These are phyloP conservation scores for Papilio dardanus DNA, from an alignment of 1,140 invertebrate species.

Conservation along the genomic window DNA sequence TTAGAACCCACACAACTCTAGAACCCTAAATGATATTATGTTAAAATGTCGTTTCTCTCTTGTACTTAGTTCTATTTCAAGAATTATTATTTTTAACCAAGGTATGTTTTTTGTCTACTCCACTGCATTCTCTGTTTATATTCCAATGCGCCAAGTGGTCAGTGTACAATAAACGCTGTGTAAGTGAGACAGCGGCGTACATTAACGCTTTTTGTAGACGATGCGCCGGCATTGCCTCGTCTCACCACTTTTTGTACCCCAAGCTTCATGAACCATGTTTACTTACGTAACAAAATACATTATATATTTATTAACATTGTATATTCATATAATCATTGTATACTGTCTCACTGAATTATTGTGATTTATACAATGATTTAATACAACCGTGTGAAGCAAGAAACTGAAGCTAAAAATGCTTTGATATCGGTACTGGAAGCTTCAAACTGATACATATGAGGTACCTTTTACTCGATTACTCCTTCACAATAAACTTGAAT, in stretches of 20 bases:
- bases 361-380: not conserved
- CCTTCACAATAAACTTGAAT: too few relatives aligned
- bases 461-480: too few relatives aligned
- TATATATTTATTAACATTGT: not conserved
- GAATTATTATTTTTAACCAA: not conserved
- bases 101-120: not conserved
- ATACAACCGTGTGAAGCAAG: not conserved
- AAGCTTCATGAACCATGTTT: not conserved
- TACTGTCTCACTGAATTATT: not conserved
- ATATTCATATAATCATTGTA: not conserved
- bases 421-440: not conserved
- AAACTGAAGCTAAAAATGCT: not conserved
- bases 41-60: too few relatives aligned
- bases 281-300: not conserved
- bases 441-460: not conserved
- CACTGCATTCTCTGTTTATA: constrained; percentile 19
- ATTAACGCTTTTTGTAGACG: constrained; percentile 34
- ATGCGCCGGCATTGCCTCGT: constrained; percentile 12
- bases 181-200: constrained; percentile 35
- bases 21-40: too few relatives aligned
- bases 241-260: constrained; percentile 19
- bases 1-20: too few relatives aligned
- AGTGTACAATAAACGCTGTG: constrained; percentile 36
- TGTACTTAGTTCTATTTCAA: too few relatives aligned
- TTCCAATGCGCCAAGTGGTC: constrained; percentile 25